Evolutionary conservation across 2,888 invertebrate genomes (phyloP).

Genomic region (Amaurobius ferox): DNA sequence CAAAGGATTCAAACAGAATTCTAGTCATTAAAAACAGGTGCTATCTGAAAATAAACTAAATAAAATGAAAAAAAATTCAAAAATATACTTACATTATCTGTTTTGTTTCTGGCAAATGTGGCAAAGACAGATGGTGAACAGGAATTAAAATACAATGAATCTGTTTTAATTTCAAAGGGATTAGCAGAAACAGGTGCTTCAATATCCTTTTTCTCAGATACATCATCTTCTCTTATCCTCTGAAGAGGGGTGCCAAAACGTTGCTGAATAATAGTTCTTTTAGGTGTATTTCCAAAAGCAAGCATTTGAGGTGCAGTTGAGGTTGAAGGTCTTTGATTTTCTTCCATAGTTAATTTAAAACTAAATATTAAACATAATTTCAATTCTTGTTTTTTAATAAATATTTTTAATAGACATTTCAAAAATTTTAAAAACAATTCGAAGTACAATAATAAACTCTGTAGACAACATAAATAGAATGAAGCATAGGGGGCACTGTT

Average conservation of each 20-base stretch:
- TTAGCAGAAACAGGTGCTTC: conserved; percentile 28
- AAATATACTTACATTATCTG: conserved; percentile 28
- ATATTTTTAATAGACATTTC: no score
- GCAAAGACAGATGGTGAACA: conserved; percentile 69
- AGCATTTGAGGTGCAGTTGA: background rate
- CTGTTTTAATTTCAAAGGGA: conserved; percentile 67
- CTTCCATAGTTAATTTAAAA: background rate
- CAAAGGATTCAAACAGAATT: no score
- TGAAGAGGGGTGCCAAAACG: conserved; percentile 19
- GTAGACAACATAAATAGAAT: no score
- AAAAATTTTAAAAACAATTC: no score
- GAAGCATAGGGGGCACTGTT: no score
- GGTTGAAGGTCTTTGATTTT: background rate
- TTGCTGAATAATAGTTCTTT: conserved; percentile 1
- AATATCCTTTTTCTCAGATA: background rate
- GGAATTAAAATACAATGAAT: conserved; percentile 44
- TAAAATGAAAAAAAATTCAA: no score
- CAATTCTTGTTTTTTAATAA: no score
- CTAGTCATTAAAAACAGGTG: no score
- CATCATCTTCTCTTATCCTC: conserved; percentile 24
- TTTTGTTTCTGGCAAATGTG: conserved; percentile 40
- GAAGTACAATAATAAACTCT: no score
- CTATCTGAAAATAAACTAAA: no score
- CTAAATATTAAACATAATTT: no score
- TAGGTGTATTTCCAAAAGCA: conserved; percentile 29